Evolutionary conservation across 2,113 vertebrate species (phyloP), one percentile per base, ranked within the genome.

Genomic region (Oreochromis aureus): DNA sequence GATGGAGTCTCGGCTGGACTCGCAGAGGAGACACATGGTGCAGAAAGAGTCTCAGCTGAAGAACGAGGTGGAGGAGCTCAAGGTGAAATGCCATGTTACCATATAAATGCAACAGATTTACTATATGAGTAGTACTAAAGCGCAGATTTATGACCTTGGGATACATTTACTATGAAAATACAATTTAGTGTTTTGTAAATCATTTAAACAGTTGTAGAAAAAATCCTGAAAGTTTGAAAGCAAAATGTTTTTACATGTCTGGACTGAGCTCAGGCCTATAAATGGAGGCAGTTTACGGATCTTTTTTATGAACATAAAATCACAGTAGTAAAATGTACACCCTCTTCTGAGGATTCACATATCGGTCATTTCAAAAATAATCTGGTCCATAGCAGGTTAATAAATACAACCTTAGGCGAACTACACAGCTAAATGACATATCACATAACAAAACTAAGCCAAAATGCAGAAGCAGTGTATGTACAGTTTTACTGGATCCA

Each of bases 21-120:
- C 97, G 4, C 97, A 98, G 94, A 97, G 97, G 91, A 96, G 97
- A 89, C 97, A 98, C 90, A 98, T 98, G 98, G 97, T 98, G 89
- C 97, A 98, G 93, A 98, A 98, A 89, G 97, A 98, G 91, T 97
- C 96, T 19, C 86, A 97, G 87, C 94, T 98, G 89, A 97, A 97
- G 95, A 97, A 94, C 11, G 97, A 98, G 84, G 97, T 98, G 86
- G 97, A 98, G 89, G 97, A 98, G 80, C 96, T 98, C 7, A 98
- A 98, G 97, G 98, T 98, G 95, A 91, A 15, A 54, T 27, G 41
- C 84, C 7, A 5, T 8, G 39, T 46, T 46, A 46, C 36, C 56
- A 5, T 27, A 73, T 41, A 53, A 71, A 71, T 73, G 7, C 61
- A 69, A n/a, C 81, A 58, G 63, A 59, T 56, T 36, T 41, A 39